Conservation (phyloP, 2,797 vertebrate genomes). For the Eulemur albifrons region DNA sequence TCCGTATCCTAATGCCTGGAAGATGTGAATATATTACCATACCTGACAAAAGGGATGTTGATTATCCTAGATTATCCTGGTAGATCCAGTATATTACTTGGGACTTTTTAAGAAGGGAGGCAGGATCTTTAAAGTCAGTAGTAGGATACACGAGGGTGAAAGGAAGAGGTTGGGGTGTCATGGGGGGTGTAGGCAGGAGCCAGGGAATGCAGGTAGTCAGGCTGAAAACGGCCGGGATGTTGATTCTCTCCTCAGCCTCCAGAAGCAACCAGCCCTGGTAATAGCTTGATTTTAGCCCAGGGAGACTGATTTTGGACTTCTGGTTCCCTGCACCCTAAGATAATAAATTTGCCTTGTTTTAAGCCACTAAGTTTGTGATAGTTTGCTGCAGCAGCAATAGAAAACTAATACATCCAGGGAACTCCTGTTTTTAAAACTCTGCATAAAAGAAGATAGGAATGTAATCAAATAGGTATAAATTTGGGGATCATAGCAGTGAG, state of each 20-base stretch:
- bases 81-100: neutral
- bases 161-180: neutral
- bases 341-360: neutral
- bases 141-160: neutral
- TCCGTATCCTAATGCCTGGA: neutral
- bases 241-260: neutral
- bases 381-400: neutral
- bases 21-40: neutral
- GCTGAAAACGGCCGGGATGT: neutral
- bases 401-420: neutral
- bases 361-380: neutral
- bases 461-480: neutral
- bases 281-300: neutral
- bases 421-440: neutral
- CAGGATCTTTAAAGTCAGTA: neutral
- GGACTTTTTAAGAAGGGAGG: neutral
- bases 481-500: neutral
- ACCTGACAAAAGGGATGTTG: neutral
- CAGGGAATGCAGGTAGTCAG: rapidly evolving
- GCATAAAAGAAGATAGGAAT: neutral
- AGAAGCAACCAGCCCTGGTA: neutral
- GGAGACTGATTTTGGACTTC: neutral
- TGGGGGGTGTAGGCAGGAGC: neutral
- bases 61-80: neutral
- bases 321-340: neutral